These are phyloP conservation scores for Melanostigma gelatinosum DNA, from an alignment of 2,113 vertebrate genomes.

Conservation along the genomic window DNA sequence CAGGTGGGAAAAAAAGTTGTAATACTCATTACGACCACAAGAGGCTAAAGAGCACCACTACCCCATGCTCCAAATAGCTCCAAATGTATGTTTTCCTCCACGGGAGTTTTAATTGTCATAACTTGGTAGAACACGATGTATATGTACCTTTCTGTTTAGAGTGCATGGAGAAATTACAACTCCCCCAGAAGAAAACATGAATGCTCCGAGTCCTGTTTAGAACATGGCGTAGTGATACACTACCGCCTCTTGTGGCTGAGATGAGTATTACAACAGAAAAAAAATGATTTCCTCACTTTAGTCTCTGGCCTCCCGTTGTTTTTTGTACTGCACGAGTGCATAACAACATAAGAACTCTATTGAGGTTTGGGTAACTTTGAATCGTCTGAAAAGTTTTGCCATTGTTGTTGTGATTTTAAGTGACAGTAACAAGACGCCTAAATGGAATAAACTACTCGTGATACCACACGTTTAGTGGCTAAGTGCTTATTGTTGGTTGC, in stretches of 20 bases:
- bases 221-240: background rate
- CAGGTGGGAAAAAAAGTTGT: background rate
- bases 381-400: background rate
- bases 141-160: background rate
- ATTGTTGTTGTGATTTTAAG: background rate
- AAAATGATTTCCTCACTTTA: background rate
- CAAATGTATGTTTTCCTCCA: background rate
- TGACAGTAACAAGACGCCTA: background rate
- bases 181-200: background rate
- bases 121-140: background rate
- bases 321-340: background rate
- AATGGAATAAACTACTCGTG: background rate
- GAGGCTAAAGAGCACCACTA: background rate
- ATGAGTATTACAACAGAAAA: background rate
- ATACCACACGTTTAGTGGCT: slow-evolving; percentile 26
- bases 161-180: background rate
- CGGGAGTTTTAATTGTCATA: background rate
- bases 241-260: background rate
- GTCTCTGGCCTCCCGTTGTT: background rate
- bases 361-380: background rate
- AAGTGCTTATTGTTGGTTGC: slow-evolving; percentile 42
- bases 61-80: background rate
- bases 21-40: background rate
- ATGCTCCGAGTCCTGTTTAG: background rate
- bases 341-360: background rate